These are phyloP conservation scores for Empidonax traillii DNA, from an alignment of 2,113 vertebrate genomes.

Conservation along the genomic window DNA sequence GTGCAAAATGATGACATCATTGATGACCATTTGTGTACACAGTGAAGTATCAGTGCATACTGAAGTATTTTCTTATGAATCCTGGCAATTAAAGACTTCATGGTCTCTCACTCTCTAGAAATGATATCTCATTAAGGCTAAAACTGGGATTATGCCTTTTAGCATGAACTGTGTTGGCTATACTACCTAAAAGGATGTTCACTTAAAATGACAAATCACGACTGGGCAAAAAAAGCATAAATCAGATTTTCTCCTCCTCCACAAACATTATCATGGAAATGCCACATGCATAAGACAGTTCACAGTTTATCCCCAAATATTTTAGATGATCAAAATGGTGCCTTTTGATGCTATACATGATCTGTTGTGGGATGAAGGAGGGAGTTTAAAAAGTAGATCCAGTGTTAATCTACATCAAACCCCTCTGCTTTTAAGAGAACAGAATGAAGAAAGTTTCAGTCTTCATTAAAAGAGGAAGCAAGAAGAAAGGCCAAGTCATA, in stretches of 20 bases:
- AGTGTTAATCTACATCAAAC: not conserved
- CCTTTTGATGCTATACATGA: not conserved
- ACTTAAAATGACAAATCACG: not conserved
- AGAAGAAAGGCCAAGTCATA: not conserved
- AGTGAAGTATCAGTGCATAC: not conserved
- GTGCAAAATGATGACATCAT: not conserved
- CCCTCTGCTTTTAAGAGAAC: not conserved
- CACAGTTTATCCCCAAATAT: not conserved
- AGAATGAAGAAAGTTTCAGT: not conserved
- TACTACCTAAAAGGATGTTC: not conserved
- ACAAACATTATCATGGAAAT: not conserved
- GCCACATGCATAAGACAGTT: not conserved
- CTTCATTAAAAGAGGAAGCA: not conserved
- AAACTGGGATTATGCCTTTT: not conserved
- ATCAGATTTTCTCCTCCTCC: not conserved
- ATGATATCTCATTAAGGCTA: not conserved
- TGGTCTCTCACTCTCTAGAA: not conserved
- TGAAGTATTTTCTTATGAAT: not conserved
- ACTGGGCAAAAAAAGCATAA: not conserved
- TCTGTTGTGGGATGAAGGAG: not conserved
- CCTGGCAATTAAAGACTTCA: not conserved
- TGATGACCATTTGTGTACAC: fast-evolving
- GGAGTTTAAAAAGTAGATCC: not conserved
- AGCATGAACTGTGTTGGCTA: not conserved
- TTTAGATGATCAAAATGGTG: not conserved